Evolutionary conservation across 2,113 vertebrate species (phyloP).

Genomic region (Galeopterus variegatus): DNA sequence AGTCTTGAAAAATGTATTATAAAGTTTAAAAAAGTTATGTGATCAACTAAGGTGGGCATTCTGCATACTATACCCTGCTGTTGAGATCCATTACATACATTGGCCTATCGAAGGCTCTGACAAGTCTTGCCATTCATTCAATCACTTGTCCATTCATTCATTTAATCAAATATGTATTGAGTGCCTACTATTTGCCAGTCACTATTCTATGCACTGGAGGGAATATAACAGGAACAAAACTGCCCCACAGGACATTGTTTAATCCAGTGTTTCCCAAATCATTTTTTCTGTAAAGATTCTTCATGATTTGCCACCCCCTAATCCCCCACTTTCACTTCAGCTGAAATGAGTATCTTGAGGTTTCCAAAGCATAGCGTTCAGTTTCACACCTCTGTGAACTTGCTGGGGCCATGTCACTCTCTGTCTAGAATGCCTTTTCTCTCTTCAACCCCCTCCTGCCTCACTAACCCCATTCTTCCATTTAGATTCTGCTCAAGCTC

Average conservation of each 20-base stretch:
- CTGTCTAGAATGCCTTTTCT: neutral
- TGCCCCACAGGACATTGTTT: neutral
- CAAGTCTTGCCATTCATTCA: neutral
- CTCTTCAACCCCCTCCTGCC: neutral
- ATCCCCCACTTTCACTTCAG: neutral
- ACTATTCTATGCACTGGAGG: neutral
- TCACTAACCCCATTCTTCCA: neutral
- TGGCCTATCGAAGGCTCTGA: neutral
- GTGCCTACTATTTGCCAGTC: neutral
- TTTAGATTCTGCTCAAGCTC: neutral
- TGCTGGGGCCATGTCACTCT: neutral
- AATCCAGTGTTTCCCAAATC: neutral
- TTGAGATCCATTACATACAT: neutral
- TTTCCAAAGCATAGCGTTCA: neutral
- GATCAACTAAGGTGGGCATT: neutral
- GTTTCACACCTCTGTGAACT: neutral
- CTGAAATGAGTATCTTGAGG: neutral
- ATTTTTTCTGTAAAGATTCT: neutral
- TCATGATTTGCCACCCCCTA: neutral
- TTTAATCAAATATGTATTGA: neutral
- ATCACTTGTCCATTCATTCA: neutral
- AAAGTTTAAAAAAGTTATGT: neutral
- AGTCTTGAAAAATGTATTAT: conserved; percentile 29
- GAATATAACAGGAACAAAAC: neutral
- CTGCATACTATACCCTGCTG: neutral